Evolutionary conservation across 2,113 vertebrate genomes (phyloP).

Genomic region (Odocoileus virginianus): DNA sequence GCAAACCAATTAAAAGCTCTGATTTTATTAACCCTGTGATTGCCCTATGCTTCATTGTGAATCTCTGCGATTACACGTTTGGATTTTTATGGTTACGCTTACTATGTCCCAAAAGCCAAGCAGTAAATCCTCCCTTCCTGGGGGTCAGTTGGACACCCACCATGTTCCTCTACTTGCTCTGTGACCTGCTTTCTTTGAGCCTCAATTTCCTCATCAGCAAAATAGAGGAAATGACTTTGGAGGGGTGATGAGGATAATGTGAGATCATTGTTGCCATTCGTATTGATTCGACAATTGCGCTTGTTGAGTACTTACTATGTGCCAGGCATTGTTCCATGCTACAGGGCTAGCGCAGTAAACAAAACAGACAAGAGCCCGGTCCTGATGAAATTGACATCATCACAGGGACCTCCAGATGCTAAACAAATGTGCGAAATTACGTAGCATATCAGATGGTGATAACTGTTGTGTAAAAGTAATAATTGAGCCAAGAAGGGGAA

Average conservation of each 20-base stretch:
- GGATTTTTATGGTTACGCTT: neutral
- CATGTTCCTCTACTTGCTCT: neutral
- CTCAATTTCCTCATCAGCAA: neutral
- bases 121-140: neutral
- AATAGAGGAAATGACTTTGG: neutral
- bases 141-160: neutral
- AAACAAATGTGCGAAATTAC: neutral
- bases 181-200: neutral
- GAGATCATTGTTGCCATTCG: neutral
- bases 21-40: too few species aligned
- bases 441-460: neutral
- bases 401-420: neutral
- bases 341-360: neutral
- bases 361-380: neutral
- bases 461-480: neutral
- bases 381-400: neutral
- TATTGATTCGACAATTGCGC: neutral
- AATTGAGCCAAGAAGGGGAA: neutral
- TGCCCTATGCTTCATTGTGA: neutral
- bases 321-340: neutral
- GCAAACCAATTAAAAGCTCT: neutral
- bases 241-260: neutral
- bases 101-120: neutral
- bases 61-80: neutral
- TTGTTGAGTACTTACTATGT: neutral